phyloP scores from a whole-genome alignment of 2,113 vertebrate species.

The Ophthalmolycus amberensis region DNA sequence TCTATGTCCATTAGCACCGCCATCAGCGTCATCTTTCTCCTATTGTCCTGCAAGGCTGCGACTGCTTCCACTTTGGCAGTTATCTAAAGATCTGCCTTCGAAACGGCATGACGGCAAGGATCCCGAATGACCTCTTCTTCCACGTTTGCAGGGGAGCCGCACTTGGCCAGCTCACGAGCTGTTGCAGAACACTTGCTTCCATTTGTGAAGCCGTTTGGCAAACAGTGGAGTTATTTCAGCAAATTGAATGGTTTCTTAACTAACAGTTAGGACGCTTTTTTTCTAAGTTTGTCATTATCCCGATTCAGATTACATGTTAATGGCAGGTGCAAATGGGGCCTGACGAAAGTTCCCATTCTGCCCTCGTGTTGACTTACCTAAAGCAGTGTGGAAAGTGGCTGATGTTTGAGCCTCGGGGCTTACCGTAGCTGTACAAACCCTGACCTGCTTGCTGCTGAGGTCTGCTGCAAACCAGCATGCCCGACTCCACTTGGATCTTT shows the following conservation, averaged over 20 bases:
- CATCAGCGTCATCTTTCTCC: conserved; percentile 58
- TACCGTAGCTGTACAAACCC: background rate
- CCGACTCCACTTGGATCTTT: background rate
- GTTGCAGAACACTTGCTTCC: background rate
- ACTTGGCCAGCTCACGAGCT: background rate
- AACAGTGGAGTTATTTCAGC: background rate
- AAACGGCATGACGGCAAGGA: conserved; percentile 15
- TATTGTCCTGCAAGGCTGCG: conserved; percentile 29
- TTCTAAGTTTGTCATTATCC: background rate
- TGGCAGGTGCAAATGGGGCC: background rate
- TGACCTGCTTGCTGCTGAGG: background rate
- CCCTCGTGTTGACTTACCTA: background rate
- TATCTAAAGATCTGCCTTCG: conserved; percentile 43
- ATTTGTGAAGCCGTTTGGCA: background rate
- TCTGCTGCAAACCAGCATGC: background rate
- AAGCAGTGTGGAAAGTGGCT: background rate
- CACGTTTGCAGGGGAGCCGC: background rate
- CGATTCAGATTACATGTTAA: background rate
- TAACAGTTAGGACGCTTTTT: background rate
- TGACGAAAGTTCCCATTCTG: background rate
- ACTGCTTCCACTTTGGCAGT: conserved; percentile 40
- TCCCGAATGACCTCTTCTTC: conserved; percentile 30
- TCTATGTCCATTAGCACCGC: conserved; percentile 77
- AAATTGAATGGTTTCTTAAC: background rate
- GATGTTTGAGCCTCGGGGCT: background rate